Conservation (phyloP, 2,113 vertebrate genomes). For the Lucifuga dentata region DNA sequence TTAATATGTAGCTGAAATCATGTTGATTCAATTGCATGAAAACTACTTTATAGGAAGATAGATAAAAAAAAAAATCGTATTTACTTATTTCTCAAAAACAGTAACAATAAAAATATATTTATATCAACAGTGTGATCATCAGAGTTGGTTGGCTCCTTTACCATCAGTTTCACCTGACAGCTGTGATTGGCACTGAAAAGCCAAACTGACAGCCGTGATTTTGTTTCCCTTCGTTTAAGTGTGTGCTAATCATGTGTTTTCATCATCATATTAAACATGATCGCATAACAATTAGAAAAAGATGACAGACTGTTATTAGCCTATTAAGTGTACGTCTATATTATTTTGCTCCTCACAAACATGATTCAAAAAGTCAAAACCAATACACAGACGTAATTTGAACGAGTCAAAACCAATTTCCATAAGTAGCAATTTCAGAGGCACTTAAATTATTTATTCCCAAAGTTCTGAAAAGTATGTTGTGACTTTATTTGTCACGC, state of each 20-base stretch:
- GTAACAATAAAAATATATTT: too few species aligned
- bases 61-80: too few species aligned
- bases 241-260: slow-evolving; percentile 65
- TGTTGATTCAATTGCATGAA: too few species aligned
- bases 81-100: too few species aligned
- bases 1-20: too few species aligned
- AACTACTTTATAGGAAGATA: too few species aligned
- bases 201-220: slow-evolving; percentile 58
- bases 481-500: slow-evolving; percentile 19
- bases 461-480: slow-evolving; percentile 23
- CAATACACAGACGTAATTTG: slow-evolving; percentile 59
- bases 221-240: slow-evolving; percentile 58
- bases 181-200: slow-evolving; percentile 48
- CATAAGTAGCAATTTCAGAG: slow-evolving; percentile 20
- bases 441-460: not conserved
- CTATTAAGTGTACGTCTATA: slow-evolving; percentile 65
- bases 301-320: slow-evolving; percentile 68
- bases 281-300: slow-evolving; percentile 64
- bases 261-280: slow-evolving; percentile 66
- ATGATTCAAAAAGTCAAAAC: slow-evolving; percentile 71
- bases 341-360: slow-evolving; percentile 64
- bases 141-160: not conserved
- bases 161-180: slow-evolving; percentile 24
- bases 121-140: too few species aligned
- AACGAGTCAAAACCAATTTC: slow-evolving; percentile 68